Evolutionary conservation across 2,888 invertebrate genomes (phyloP).

Genomic region (Sarcophaga carnaria): DNA sequence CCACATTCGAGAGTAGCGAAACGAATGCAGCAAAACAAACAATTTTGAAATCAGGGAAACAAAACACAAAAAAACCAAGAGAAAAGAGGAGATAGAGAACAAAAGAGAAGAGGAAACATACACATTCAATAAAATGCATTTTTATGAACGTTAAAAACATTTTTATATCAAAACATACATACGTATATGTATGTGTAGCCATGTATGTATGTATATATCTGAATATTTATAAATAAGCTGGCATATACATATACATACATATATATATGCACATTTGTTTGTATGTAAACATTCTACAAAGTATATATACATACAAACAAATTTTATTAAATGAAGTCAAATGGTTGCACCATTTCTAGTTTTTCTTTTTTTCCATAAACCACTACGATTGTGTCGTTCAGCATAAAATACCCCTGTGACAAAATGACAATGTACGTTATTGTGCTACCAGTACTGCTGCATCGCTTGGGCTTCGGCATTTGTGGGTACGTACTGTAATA

Average conservation of each 20-base stretch:
- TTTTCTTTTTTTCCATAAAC: background rate
- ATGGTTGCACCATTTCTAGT: background rate
- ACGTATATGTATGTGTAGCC: too few relatives aligned
- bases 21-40: conserved; percentile 43
- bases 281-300: too few relatives aligned
- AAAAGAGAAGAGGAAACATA: too few relatives aligned
- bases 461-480: background rate
- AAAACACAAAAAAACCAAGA: background rate
- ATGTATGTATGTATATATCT: too few relatives aligned
- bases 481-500: too few relatives aligned
- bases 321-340: conserved; percentile 58
- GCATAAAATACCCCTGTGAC: background rate
- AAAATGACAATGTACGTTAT: conserved; percentile 7
- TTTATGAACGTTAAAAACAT: conserved; percentile 16
- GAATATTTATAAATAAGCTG: background rate
- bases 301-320: background rate
- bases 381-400: background rate
- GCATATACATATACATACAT: background rate
- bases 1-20: conserved; percentile 48
- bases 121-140: too few relatives aligned
- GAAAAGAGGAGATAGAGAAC: background rate
- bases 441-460: background rate
- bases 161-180: too few relatives aligned
- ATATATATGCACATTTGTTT: background rate
- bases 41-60: conserved; percentile 1